phyloP scores from a whole-genome alignment of 2,888 invertebrate species.

The Stenodema calcarata region DNA sequence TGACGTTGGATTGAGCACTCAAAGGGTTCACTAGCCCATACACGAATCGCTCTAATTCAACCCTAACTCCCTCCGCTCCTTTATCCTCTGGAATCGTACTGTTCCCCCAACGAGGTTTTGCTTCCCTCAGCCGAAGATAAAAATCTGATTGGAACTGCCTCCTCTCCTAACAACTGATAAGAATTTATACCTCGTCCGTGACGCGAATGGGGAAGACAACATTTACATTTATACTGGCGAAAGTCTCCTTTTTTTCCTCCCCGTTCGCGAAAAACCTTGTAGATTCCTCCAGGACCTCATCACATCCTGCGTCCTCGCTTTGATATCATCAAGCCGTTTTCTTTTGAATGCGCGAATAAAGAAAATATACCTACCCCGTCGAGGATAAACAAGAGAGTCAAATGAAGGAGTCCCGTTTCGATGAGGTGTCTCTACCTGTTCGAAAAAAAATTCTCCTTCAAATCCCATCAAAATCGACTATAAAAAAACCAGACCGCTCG shows the following conservation, averaged over 20 bases:
- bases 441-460: no score
- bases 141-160: conserved; percentile 42
- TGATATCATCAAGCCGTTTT: conserved; percentile 16
- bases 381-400: background rate
- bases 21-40: no score
- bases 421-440: background rate
- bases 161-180: conserved; percentile 33
- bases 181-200: conserved; percentile 42
- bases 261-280: background rate
- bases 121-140: background rate
- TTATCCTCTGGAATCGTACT: no score
- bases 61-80: no score
- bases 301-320: background rate
- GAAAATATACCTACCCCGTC: background rate
- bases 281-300: background rate
- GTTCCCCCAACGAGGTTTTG: background rate
- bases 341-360: background rate
- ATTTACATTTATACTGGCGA: conserved; percentile 42
- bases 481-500: no score
- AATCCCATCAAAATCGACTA: no score
- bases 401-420: background rate
- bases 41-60: no score
- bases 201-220: conserved; percentile 24
- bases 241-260: background rate
- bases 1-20: no score